Evolutionary conservation across 2,888 invertebrate species (phyloP), one percentile per base, ranked within the genome.

Genomic region (Venusia cambrica): DNA sequence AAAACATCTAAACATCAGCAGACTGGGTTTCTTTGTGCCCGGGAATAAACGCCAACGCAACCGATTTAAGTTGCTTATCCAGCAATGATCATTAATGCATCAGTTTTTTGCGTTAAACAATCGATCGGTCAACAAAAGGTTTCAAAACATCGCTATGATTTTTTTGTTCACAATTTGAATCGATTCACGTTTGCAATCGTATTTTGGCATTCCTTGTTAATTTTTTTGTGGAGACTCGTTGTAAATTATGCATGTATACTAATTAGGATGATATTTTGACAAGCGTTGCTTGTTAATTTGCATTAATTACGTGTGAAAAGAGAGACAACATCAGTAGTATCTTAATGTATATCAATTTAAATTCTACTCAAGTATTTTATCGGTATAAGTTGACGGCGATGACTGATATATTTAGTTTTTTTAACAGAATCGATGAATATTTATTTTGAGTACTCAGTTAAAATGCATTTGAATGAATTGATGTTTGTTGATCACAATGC

Each of bases 1-100:
- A 77, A 79, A 77, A 70, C 63, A 48, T 53, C 45, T 52, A 57
- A 54, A 52, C 58, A 50, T 53, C 54, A 39, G 51, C n/a, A 42
- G 57, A 57, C 54, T 66, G 36, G 56, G 69, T 74, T 73, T 74
- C 64, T 66, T 66, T 51, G 68, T 68, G 57, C 48, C 49, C 36
- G 33, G 42, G 57, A 58, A 60, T 62, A 47, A 55, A 64, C 17
- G 54, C 57, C 58, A 62, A 63, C 62, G 54, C 38, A 47, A 45
- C 41, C 38, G 45, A 49, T 56, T 52, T 57, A 67, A 56, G 66
- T 65, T 69, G 51, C 30, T 38, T 46, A 43, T 46, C 46, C 53
- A 57, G 60, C 55, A 38, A 53, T 48, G 49, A 44, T 54, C 52
- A 64, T 64, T 59, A 48, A 51, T 55, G 36, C 32, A 37, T 43